Conservation (phyloP, 2,888 invertebrate species). For the Griposia aprilina region DNA sequence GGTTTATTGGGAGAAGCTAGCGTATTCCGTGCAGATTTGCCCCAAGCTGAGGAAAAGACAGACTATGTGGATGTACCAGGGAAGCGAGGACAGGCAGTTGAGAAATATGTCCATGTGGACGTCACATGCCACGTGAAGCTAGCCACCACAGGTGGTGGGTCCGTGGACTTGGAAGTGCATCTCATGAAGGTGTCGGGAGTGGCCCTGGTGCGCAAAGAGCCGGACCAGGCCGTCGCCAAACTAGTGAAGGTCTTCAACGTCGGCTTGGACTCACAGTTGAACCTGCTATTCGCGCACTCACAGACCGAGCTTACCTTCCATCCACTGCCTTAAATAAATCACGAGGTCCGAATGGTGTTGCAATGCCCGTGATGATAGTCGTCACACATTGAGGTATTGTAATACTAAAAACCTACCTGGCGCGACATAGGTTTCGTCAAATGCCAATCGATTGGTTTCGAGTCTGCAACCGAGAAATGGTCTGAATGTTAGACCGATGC, state of each 20-base stretch:
- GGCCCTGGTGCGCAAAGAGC: slow-evolving; percentile 92
- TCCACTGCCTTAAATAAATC: slow-evolving; percentile 86
- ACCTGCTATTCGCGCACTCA: slow-evolving; percentile 92
- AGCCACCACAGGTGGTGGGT: slow-evolving; percentile 90
- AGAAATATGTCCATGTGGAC: slow-evolving; percentile 92
- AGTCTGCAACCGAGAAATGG: slow-evolving; percentile 81
- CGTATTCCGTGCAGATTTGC: slow-evolving; percentile 92
- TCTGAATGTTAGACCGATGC: slow-evolving; percentile 64
- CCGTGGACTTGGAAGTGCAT: slow-evolving; percentile 90
- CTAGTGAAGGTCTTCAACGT: slow-evolving; percentile 92
- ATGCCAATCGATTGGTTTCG: slow-evolving; percentile 84
- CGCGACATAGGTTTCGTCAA: slow-evolving; percentile 87
- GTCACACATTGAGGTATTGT: slow-evolving; percentile 73
- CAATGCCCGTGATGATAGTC: slow-evolving; percentile 72
- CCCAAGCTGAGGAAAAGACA: slow-evolving; percentile 92
- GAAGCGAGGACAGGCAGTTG: slow-evolving; percentile 87
- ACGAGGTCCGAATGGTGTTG: slow-evolving; percentile 81
- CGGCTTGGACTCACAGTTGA: slow-evolving; percentile 93
- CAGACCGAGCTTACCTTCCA: slow-evolving; percentile 92
- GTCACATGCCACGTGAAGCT: slow-evolving; percentile 92
- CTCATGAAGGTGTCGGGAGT: slow-evolving; percentile 93
- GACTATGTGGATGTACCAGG: slow-evolving; percentile 90
- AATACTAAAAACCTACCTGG: slow-evolving; percentile 83
- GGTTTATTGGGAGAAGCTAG: slow-evolving; percentile 91
- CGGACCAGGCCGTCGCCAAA: slow-evolving; percentile 88